Base-by-base conservation (phyloP, 2,888 invertebrate species). In the Drosophila parthenogenetica region DNA sequence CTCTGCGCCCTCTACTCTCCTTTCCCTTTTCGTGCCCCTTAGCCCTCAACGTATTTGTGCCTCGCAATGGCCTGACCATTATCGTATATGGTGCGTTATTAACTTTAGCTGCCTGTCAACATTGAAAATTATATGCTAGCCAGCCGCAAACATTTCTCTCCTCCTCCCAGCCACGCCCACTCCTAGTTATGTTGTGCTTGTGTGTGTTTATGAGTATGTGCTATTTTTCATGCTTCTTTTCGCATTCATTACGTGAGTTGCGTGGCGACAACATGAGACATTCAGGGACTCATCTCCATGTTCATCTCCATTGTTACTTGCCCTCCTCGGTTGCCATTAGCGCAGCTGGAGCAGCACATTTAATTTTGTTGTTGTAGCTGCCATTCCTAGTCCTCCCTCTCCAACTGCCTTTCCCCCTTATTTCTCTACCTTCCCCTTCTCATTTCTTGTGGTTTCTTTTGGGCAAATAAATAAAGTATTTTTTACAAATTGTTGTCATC, bases 401-500 rank as follows among this genome's bases (percentile, higher is more conserved):
- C 40, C 35, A 13, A 19, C 60, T 22, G 42, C 35, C 46, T 16
- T 16, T 16, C 25, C 35, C 13, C 11, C 35, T 42, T 46, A n/a
- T 7, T 35, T 11, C 42, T 53, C 42, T 55, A 37, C 35, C 16
- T 29, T 58, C 17, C 40, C 37, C 46, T 13, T 11, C 13, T 39
- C 45, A 17, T 19, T 10, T 45, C 45, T 55, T 55, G 45, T 45
- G 43, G 55, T 58, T 70, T 53, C 13, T 53, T 68, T 74, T 67
- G 49, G 49, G 65, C 63, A 81, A 78, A 89, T 85, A 87, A 86
- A 87, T 85, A 87, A 89, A 82, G 82, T 72, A 84, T 89, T 88
- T 85, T 89, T 79, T 87, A 86, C 89, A 86, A 86, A 86, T 86
- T 89, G 85, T 81, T 85, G 89, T 89, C 85, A 89, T 85, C 89